Evolutionary conservation across 1,140 invertebrate genomes (phyloP).

Genomic region (Caenorhabditis briggsae): DNA sequence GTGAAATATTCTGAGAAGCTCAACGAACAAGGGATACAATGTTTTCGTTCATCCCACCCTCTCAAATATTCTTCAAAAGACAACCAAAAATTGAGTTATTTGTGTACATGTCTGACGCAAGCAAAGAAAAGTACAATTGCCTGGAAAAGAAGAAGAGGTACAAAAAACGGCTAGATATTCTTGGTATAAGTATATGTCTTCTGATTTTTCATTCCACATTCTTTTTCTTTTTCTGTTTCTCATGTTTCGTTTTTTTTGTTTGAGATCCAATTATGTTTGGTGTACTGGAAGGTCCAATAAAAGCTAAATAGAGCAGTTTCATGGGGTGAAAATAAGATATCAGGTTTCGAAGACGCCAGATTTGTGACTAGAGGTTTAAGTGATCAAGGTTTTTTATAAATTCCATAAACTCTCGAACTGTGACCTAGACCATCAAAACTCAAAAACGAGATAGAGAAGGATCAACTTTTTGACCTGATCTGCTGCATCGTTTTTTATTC

Average conservation of each 20-base stretch:
- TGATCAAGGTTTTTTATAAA: not conserved
- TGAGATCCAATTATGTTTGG: conserved; percentile 20
- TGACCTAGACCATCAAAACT: no score
- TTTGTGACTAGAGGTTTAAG: not conserved
- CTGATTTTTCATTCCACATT: no score
- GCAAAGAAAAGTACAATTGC: not conserved
- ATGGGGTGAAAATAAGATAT: not conserved
- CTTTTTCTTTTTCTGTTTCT: not conserved
- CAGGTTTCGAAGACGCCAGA: not conserved
- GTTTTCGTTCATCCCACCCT: not conserved
- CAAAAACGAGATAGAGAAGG: not conserved
- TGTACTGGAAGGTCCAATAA: not conserved
- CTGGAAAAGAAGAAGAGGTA: not conserved
- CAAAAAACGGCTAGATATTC: not conserved
- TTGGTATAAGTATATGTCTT: no score
- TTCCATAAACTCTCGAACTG: no score
- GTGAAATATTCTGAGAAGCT: not conserved
- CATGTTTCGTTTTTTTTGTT: not conserved
- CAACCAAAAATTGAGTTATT: conserved; percentile 3
- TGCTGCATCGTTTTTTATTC: not conserved
- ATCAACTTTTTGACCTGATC: conserved; percentile 9
- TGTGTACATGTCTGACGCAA: not conserved
- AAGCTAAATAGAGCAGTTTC: no score
- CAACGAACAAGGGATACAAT: no score
- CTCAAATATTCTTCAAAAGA: no score